Base-by-base conservation (phyloP, 2,888 invertebrate species). In the Eupithecia pulchellata region DNA sequence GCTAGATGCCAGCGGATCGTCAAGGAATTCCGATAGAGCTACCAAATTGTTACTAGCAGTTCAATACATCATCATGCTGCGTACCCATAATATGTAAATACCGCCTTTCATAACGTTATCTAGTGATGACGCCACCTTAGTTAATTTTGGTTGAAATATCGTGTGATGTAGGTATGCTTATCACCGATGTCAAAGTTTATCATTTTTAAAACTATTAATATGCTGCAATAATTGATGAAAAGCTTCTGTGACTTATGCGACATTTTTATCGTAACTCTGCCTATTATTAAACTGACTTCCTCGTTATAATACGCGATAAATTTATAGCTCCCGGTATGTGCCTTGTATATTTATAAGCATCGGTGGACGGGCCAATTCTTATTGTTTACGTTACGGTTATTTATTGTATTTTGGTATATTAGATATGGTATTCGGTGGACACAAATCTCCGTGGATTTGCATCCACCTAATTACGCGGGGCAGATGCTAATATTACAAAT, bases 1-100 rank as follows among this genome's bases (percentile, higher is more conserved):
- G 76, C 76, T 71, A 73, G 75, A 79, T 80, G 80, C 83, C 81
- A 76, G 69, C 71, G 69, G 78, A 76, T 78, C 79, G 73, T 66
- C 64, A 64, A 69, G 74, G 75, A 78, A 77, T 78, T 78, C 76
- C 78, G 64, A n/a, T 61, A 64, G 30, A 64, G 9, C 64, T 58
- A 57, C 75, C 74, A 60, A 30, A 61, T 57, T n/a, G 61, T 64
- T 64, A 39, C 55, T 39, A 25, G 58, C 52, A 66, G 42, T 57
- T 36, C 55, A 57, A 39, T 17, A 8, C 17, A 29, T 14, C 57
- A 57, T 17, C 6, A 57, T 57, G n/a, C n/a, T n/a, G n/a, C n/a
- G n/a, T n/a, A n/a, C n/a, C n/a, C n/a, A n/a, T n/a, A n/a, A n/a
- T n/a, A n/a, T n/a, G n/a, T 29, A 9, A 17, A 57, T 14, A 25